phyloP scores from a whole-genome alignment of 1,140 invertebrate species.

The Drosophila pseudoananassae region DNA sequence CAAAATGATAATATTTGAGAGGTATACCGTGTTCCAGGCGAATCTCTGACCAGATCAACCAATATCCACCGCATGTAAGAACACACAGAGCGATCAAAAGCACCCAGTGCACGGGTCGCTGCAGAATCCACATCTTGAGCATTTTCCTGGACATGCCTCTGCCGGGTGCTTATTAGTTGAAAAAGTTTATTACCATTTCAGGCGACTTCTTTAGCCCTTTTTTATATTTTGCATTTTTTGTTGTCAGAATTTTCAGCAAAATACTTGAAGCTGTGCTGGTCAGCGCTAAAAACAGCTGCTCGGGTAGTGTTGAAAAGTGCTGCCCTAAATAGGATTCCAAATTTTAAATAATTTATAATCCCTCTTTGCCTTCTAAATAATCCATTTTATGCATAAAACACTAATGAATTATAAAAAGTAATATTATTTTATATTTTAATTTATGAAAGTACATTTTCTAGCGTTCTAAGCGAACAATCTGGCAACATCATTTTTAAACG shows the following conservation, averaged over 20 bases:
- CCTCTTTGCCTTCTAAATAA: too few relatives aligned
- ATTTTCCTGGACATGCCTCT: conserved; percentile 57
- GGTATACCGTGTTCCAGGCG: conserved; percentile 53
- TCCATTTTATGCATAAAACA: too few relatives aligned
- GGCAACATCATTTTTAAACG: background rate
- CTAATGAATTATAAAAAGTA: too few relatives aligned
- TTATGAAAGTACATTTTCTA: background rate
- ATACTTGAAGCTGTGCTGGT: conserved; percentile 8
- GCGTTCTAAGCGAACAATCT: background rate
- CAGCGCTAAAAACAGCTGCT: conserved; percentile 3
- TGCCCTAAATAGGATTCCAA: background rate
- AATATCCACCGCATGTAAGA: conserved; percentile 64
- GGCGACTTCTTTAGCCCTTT: conserved; percentile 28
- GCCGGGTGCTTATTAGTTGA: conserved; percentile 13
- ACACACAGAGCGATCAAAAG: conserved; percentile 47
- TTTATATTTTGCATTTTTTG: conserved; percentile 39
- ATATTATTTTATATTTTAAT: background rate
- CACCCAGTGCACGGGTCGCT: conserved; percentile 67
- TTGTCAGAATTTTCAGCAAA: conserved; percentile 37
- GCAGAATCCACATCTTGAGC: conserved; percentile 63
- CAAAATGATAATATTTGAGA: background rate
- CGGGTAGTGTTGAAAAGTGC: background rate
- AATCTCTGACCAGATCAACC: conserved; percentile 58
- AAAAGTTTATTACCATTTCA: conserved; percentile 38
- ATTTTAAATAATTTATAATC: too few relatives aligned